These are phyloP conservation scores for Erythrolamprus reginae DNA, from an alignment of 2,113 vertebrate genomes.

Conservation along the genomic window DNA sequence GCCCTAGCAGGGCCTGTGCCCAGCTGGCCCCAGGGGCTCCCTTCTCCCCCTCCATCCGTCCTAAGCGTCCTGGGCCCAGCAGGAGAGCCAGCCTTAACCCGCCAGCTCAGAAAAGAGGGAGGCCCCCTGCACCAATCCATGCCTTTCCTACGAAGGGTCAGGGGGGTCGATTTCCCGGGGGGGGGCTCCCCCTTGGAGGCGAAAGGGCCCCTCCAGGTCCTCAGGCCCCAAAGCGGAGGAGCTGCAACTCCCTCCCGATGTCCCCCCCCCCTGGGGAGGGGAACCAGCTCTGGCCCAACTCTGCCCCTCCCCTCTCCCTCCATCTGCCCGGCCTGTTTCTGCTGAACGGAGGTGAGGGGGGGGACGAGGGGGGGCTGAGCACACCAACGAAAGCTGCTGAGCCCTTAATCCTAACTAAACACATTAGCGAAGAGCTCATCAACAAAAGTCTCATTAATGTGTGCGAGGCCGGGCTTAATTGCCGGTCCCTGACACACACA, in stretches of 20 bases:
- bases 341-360: too few relatives aligned
- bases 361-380: too few relatives aligned
- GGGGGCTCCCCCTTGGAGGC: not conserved
- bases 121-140: not conserved
- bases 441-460: slow-evolving; percentile 64
- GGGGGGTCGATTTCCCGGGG: not conserved
- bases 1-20: not conserved
- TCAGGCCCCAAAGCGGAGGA: not conserved
- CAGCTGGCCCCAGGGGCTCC: not conserved
- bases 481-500: slow-evolving; percentile 64
- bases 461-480: slow-evolving; percentile 61
- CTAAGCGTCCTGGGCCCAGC: not conserved
- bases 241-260: not conserved
- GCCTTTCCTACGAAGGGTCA: not conserved
- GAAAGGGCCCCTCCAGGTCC: not conserved
- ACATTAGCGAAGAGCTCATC: slow-evolving; percentile 57
- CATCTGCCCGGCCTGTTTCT: not conserved
- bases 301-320: not conserved
- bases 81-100: not conserved
- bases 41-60: not conserved
- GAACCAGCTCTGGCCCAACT: not conserved
- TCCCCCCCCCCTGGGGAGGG: not conserved
- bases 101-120: not conserved
- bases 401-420: slow-evolving; percentile 52
- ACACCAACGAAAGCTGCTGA: too few relatives aligned